These are phyloP conservation scores for Drosophila ananassae DNA, from an alignment of 1,140 invertebrate genomes.

Conservation along the genomic window DNA sequence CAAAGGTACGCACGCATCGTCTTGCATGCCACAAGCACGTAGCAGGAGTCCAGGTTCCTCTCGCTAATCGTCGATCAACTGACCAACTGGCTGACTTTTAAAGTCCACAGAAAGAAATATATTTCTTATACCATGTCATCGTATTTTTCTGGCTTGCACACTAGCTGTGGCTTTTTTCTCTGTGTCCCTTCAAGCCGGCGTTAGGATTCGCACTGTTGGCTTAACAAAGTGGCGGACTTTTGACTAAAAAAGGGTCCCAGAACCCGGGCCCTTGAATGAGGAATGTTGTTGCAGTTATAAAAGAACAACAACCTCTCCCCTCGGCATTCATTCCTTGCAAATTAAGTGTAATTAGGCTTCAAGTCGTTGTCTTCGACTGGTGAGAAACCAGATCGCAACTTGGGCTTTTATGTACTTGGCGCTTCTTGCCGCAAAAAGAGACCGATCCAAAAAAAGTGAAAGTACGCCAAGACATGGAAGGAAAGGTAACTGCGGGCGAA, in stretches of 20 bases:
- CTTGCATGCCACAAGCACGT: conserved; percentile 76
- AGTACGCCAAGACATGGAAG: conserved; percentile 20
- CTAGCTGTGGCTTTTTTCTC: too few relatives aligned
- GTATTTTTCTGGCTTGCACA: too few relatives aligned
- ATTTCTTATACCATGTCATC: not conserved
- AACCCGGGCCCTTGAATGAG: conserved; percentile 19
- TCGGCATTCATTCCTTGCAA: conserved; percentile 62
- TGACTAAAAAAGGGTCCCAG: conserved; percentile 5
- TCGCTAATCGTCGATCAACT: conserved; percentile 28
- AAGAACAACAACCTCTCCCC: conserved; percentile 14
- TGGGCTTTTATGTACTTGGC: conserved; percentile 43
- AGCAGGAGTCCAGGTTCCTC: conserved; percentile 49
- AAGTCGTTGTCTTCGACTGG: conserved; percentile 43
- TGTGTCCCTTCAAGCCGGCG: conserved; percentile 32
- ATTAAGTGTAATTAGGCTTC: conserved; percentile 79
- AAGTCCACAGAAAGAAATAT: not conserved
- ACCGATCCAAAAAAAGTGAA: conserved; percentile 58
- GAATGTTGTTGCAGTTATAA: conserved; percentile 50
- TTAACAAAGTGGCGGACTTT: conserved; percentile 51
- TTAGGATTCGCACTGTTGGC: conserved; percentile 78
- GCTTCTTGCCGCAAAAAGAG: conserved; percentile 15
- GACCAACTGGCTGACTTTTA: conserved; percentile 45
- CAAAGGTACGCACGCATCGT: conserved; percentile 73
- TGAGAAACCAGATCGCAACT: conserved; percentile 33
- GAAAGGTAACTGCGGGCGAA: conserved; percentile 1